Percentiles rank a stretch among this genome's conserved stretches.
These are phyloP conservation scores for Phalacrocorax pelagicus DNA, from an alignment of 2,113 vertebrate species.

Conservation along the genomic window DNA sequence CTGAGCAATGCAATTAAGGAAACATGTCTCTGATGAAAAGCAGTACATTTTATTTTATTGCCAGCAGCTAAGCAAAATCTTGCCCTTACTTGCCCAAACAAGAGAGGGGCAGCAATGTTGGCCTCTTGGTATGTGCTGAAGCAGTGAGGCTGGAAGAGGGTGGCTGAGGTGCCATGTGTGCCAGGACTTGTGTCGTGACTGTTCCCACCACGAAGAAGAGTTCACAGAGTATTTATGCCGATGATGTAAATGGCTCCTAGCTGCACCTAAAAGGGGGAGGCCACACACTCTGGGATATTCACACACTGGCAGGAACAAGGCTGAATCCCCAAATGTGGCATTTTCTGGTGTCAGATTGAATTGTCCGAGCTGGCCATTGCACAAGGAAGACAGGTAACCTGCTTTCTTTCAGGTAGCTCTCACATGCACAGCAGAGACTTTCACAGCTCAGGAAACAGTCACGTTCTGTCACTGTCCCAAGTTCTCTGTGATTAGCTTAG, in stretches of 20 bases:
- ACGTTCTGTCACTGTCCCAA: background rate
- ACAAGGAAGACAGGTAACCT: background rate
- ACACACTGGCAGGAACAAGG: background rate
- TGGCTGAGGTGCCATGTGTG: background rate
- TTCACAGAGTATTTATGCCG: background rate
- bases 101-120: background rate
- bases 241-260: background rate
- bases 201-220: background rate
- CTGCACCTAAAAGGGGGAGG: background rate
- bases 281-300: background rate
- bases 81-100: conserved; percentile 8
- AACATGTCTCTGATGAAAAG: background rate
- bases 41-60: background rate
- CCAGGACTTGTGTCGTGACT: background rate
- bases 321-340: background rate
- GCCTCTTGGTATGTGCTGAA: background rate
- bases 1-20: conserved; percentile 15
- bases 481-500: background rate
- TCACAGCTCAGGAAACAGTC: background rate
- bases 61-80: background rate
- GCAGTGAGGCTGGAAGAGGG: background rate
- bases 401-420: background rate
- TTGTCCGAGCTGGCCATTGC: background rate
- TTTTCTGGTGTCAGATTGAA: background rate
- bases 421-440: background rate